Percentiles rank a stretch among this genome's conserved stretches.
Conservation (phyloP, 2,888 invertebrate genomes). For the Phyllotreta striolata region DNA sequence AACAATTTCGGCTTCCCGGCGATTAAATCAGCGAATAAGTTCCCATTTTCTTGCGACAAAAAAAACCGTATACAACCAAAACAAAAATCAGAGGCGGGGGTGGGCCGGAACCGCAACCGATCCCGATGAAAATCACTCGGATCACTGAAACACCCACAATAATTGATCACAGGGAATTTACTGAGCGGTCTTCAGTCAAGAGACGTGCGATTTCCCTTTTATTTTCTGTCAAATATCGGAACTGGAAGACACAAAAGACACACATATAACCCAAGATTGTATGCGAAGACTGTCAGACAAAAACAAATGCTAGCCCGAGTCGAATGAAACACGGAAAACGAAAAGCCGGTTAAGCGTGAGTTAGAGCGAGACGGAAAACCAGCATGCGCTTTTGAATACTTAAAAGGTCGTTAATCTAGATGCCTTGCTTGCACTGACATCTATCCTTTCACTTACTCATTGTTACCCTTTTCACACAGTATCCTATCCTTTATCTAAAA, state of each 20-base stretch:
- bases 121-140: constrained; percentile 44
- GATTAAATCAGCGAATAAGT: constrained; percentile 12
- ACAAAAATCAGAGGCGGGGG: constrained; percentile 43
- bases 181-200: constrained; percentile 28
- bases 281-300: constrained; percentile 51
- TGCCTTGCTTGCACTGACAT: not conserved
- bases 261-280: constrained; percentile 47
- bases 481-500: too few relatives aligned
- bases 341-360: constrained; percentile 31
- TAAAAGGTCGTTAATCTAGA: constrained; percentile 9
- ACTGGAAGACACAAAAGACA: constrained; percentile 53
- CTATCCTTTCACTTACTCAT: not conserved
- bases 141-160: constrained; percentile 41
- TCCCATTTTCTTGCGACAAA: constrained; percentile 36
- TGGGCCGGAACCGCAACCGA: constrained; percentile 40
- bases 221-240: constrained; percentile 45
- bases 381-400: constrained; percentile 34
- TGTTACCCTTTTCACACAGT: too few relatives aligned
- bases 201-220: constrained; percentile 29
- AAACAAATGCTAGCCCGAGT: constrained; percentile 53
- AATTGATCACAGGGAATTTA: constrained; percentile 44
- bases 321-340: constrained; percentile 27
- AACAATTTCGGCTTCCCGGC: not conserved
- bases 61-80: constrained; percentile 26
- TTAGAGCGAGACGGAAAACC: constrained; percentile 30